Conservation (phyloP, 2,113 vertebrate genomes). For the Pungitius pungitius region DNA sequence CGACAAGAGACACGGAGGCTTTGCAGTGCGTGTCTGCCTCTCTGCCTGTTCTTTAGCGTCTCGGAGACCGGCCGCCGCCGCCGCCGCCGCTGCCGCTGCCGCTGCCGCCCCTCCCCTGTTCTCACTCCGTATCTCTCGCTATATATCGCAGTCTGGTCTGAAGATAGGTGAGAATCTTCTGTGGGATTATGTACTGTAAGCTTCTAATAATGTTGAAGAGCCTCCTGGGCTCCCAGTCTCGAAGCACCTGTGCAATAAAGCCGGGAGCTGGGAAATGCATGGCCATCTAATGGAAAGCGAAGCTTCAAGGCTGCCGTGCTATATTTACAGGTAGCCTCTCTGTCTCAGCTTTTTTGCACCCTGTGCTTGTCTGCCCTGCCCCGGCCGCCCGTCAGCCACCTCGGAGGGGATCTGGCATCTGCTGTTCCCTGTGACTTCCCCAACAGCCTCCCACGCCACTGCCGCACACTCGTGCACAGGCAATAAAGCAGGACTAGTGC, state of each 20-base stretch:
- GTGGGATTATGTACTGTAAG: conserved; percentile 78
- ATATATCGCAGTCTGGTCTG: conserved; percentile 68
- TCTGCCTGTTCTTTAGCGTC: conserved; percentile 40
- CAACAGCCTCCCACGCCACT: conserved; percentile 67
- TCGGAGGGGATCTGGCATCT: conserved; percentile 68
- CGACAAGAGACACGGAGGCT: conserved; percentile 40
- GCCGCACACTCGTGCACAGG: conserved; percentile 41
- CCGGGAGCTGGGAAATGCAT: conserved; percentile 75
- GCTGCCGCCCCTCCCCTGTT: conserved; percentile 3
- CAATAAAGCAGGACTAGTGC: conserved; percentile 39
- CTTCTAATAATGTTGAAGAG: conserved; percentile 84
- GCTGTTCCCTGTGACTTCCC: conserved; percentile 57
- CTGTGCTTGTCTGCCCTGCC: conserved; percentile 47
- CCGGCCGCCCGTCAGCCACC: conserved; percentile 53
- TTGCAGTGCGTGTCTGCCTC: conserved; percentile 33
- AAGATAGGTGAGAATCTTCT: conserved; percentile 70
- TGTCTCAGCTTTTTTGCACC: conserved; percentile 46
- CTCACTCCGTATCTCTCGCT: conserved; percentile 51
- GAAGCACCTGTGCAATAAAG: conserved; percentile 84
- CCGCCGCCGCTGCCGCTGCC: no score
- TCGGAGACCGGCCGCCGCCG: no score
- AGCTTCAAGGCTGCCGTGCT: conserved; percentile 72
- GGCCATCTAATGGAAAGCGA: conserved; percentile 78
- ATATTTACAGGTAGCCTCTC: conserved; percentile 78
- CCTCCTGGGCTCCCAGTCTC: conserved; percentile 78